Base-by-base conservation (phyloP, 2,113 vertebrate species). In the Antidorcas marsupialis region DNA sequence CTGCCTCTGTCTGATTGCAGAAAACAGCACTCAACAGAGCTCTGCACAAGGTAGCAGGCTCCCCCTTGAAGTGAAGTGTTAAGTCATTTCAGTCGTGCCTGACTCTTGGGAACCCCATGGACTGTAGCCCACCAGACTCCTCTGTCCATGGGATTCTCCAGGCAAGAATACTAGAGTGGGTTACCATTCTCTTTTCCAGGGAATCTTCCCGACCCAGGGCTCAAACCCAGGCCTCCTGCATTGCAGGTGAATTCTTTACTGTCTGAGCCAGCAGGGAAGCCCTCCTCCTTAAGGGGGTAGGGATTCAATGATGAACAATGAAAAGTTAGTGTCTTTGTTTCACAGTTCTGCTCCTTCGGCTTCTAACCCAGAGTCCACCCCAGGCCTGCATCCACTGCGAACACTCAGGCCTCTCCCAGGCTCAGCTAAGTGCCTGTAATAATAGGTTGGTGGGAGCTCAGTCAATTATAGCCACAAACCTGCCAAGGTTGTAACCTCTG, bases 401-500 rank as follows among this genome's bases (percentile, higher is more conserved):
- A 85, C 93, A 36, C 67, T 0, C 6, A 28, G 87, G 93, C 94
- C 90, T 98, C 97, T 97, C 97, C 96, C 94, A 83, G 81, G 88
- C 96, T 88, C 28, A 52, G 97, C 45, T 98, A 98, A 98, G 98
- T 98, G 88, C 97, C 89, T 91, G 33, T 98, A 98, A 98, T 98
- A 97, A 98, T 90, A 96, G 91, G 92, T 92, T 98, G 98, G 93
- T 47, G 62, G 95, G 96, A 95, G 96, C 95, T 96, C 27, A n/a
- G 93, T 87, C 98, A 98, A 98, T 98, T 98, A 98, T 97, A 97
- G 97, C 89, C 95, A 97, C 98, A 97, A 78, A 98, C 97, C 55
- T 93, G 98, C 94, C 98, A 98, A 93, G 50, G 95, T 52, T 87
- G 96, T 87, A 94, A 95, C 96, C 97, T 96, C 90, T 94, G 96